A percentile compares a stretch with the other conserved stretches of the same genome.
Evolutionary conservation across 2,888 invertebrate genomes (phyloP).

Genomic region (Carcina quercana): DNA sequence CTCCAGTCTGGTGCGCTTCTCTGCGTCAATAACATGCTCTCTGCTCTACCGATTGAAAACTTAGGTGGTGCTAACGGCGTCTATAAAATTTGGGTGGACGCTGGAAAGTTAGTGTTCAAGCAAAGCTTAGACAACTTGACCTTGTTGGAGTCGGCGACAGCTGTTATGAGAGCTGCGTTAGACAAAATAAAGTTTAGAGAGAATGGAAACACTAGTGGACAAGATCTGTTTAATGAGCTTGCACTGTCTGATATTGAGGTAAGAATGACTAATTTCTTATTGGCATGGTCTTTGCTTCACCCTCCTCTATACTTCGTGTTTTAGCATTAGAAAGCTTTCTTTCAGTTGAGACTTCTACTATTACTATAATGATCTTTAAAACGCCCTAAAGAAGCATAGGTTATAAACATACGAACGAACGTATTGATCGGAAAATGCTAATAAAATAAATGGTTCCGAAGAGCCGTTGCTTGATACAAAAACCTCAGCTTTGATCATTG

Average conservation of each 20-base stretch:
- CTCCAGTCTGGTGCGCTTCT: conserved; percentile 79
- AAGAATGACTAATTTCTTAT: too few species aligned
- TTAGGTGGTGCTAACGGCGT: conserved; percentile 78
- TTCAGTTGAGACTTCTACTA: too few species aligned
- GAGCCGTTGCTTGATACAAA: too few species aligned
- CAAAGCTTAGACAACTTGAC: conserved; percentile 61
- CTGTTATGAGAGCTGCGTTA: conserved; percentile 83
- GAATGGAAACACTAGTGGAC: conserved; percentile 36
- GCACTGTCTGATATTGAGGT: conserved; percentile 74
- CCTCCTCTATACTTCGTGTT: too few species aligned
- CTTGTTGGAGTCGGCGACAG: conserved; percentile 80
- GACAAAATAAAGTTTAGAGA: conserved; percentile 76
- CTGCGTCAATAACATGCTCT: conserved; percentile 81
- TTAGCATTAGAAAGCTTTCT: too few species aligned
- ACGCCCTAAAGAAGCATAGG: too few species aligned
- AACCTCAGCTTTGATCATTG: too few species aligned
- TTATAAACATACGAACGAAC: too few species aligned
- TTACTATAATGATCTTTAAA: too few species aligned
- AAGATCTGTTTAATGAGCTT: conserved; percentile 69
- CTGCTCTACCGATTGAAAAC: conserved; percentile 74
- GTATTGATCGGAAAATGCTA: too few species aligned
- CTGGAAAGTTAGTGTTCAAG: conserved; percentile 77
- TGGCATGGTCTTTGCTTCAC: too few species aligned
- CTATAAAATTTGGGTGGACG: conserved; percentile 79
- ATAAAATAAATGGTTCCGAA: too few species aligned